Percentiles rank a stretch among this genome's conserved stretches.
Conservation (phyloP, 2,113 vertebrate species). For the Psilopsiagon aurifrons region DNA sequence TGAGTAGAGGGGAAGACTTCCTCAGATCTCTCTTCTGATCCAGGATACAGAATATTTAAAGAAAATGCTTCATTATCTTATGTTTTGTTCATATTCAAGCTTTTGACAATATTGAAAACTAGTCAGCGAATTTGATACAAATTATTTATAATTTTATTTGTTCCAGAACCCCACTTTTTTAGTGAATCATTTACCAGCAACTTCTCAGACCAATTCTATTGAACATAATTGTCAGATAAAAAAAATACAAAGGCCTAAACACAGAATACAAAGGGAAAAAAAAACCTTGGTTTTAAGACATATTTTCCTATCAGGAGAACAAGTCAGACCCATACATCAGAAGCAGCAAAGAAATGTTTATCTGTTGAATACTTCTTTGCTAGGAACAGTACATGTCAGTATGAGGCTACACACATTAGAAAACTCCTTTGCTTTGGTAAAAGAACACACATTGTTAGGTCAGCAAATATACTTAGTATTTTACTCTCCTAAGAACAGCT, state of each 20-base stretch:
- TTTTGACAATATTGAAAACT: not conserved
- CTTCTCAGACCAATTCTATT: not conserved
- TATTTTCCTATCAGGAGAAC: not conserved
- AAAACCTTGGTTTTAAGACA: not conserved
- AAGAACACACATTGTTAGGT: not conserved
- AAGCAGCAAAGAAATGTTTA: not conserved
- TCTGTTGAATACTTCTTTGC: not conserved
- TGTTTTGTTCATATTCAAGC: not conserved
- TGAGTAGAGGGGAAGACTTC: not conserved
- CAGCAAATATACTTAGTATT: not conserved
- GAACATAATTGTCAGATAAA: not conserved
- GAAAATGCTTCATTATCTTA: not conserved
- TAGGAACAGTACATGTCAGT: not conserved
- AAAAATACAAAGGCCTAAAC: not conserved
- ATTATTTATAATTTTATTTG: not conserved
- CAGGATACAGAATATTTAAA: not conserved
- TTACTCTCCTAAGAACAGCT: not conserved
- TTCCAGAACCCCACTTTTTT: not conserved
- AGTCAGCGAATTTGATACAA: not conserved
- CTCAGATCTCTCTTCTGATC: not conserved
- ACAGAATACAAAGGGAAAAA: not conserved
- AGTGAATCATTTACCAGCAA: not conserved
- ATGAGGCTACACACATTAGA: not conserved
- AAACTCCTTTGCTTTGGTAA: conserved; percentile 18
- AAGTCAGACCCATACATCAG: not conserved